phyloP scores from a whole-genome alignment of 2,113 vertebrate genomes.

The Psilopsiagon aymara region DNA sequence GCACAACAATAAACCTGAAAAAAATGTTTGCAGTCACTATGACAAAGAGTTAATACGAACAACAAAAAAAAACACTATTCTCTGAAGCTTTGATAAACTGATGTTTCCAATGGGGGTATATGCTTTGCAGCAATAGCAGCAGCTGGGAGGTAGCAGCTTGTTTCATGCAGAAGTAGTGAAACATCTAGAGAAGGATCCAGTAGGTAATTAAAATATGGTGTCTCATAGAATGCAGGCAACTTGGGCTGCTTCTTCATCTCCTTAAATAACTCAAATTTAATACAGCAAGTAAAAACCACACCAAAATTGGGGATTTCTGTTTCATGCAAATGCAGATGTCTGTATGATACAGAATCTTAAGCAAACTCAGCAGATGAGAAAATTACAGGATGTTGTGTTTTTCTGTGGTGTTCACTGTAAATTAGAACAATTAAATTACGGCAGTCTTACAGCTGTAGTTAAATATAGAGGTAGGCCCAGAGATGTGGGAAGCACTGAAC shows the following conservation, averaged over 20 bases:
- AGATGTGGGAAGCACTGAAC: not conserved
- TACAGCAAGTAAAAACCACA: not conserved
- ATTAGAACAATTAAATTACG: conserved; percentile 52
- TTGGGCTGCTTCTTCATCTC: not conserved
- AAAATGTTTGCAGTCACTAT: not conserved
- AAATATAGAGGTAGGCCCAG: not conserved
- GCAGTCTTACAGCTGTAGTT: conserved; percentile 30
- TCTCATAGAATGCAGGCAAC: not conserved
- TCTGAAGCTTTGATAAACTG: conserved; percentile 19
- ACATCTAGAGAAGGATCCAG: not conserved
- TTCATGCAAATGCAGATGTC: not conserved
- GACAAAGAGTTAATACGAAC: not conserved
- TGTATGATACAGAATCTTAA: not conserved
- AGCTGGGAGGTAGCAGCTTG: not conserved
- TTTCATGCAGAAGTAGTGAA: not conserved
- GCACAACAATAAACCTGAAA: not conserved
- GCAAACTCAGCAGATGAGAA: conserved; percentile 43
- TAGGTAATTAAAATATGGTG: not conserved
- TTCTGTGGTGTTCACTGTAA: conserved; percentile 29
- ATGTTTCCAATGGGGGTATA: not conserved
- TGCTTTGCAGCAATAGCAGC: not conserved
- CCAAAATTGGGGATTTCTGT: not conserved
- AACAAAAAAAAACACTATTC: not conserved
- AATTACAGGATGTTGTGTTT: conserved; percentile 3
- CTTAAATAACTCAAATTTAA: not conserved